phyloP scores from a whole-genome alignment of 2,888 invertebrate genomes.

The Trichopoda pennipes region DNA sequence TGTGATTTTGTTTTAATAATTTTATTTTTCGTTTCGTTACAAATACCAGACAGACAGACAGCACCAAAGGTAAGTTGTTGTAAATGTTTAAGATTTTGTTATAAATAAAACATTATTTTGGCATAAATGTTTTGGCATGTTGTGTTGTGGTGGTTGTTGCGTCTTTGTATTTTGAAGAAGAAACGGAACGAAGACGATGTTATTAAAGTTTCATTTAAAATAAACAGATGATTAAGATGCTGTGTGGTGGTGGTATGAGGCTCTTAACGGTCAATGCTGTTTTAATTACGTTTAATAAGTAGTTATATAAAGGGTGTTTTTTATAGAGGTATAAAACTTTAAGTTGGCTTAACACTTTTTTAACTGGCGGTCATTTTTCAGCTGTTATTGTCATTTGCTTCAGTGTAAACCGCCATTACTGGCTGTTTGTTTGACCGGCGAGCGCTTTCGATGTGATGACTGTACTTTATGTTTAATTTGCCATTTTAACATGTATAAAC shows the following conservation, averaged over 20 bases:
- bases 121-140: constrained; percentile 18
- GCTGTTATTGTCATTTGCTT: no score
- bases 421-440: no score
- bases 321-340: no score
- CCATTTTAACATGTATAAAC: no score
- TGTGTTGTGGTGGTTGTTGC: no score
- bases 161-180: neutral
- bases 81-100: constrained; percentile 8
- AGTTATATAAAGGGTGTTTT: no score
- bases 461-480: no score
- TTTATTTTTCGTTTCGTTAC: neutral
- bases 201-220: constrained; percentile 39
- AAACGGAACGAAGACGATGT: constrained; percentile 24
- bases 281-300: constrained; percentile 6
- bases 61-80: constrained; percentile 20
- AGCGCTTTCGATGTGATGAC: no score
- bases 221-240: constrained; percentile 37
- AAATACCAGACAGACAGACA: neutral
- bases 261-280: constrained; percentile 60
- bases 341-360: no score
- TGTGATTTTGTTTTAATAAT: constrained; percentile 1
- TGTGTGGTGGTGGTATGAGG: neutral
- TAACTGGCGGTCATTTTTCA: no score
- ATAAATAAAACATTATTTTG: neutral
- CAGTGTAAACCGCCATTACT: no score